Percentiles rank a stretch among this genome's conserved stretches.
Evolutionary conservation across 64 coral and sea anemone species (phyloP).

Genomic region (Exaiptasia diaphana): DNA sequence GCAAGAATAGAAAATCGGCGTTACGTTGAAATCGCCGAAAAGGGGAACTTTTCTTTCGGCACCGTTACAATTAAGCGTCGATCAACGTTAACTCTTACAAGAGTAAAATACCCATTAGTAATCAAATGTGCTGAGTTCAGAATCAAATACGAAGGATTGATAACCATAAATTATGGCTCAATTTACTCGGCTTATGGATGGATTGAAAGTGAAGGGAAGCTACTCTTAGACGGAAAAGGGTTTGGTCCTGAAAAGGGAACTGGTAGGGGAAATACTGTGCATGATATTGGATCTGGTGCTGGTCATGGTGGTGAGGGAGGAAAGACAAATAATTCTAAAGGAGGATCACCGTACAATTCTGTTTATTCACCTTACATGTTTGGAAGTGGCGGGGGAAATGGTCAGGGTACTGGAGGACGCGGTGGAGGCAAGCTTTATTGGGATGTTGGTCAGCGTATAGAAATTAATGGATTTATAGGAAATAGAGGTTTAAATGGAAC

Average conservation of each 20-base stretch:
- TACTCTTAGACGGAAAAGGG: conserved; percentile 77
- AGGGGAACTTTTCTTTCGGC: conserved; percentile 95
- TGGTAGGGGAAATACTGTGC: conserved; percentile 59
- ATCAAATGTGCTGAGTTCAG: conserved; percentile 66
- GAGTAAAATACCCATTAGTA: conserved; percentile 57
- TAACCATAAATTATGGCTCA: conserved; percentile 79
- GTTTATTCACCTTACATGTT: conserved; percentile 70
- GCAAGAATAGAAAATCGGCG: conserved; percentile 81
- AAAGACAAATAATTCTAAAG: conserved; percentile 45
- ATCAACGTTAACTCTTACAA: conserved; percentile 65
- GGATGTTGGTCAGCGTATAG: conserved; percentile 56
- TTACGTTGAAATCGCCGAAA: conserved; percentile 85
- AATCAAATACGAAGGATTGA: conserved; percentile 76
- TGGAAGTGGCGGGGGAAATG: conserved; percentile 93
- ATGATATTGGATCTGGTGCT: conserved; percentile 66
- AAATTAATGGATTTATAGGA: conserved; percentile 76
- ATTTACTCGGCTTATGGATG: conserved; percentile 70
- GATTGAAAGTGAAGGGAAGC: conserved; percentile 73
- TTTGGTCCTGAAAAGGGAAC: conserved; percentile 58
- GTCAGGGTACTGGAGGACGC: conserved; percentile 68
- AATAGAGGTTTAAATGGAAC: conserved; percentile 61
- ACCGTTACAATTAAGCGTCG: conserved; percentile 68
- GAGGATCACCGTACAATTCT: conserved; percentile 79
- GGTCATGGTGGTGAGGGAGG: conserved; percentile 93
- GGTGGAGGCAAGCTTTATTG: conserved; percentile 79